phyloP scores from a whole-genome alignment of 2,113 vertebrate species.

The Zapus hudsonius region DNA sequence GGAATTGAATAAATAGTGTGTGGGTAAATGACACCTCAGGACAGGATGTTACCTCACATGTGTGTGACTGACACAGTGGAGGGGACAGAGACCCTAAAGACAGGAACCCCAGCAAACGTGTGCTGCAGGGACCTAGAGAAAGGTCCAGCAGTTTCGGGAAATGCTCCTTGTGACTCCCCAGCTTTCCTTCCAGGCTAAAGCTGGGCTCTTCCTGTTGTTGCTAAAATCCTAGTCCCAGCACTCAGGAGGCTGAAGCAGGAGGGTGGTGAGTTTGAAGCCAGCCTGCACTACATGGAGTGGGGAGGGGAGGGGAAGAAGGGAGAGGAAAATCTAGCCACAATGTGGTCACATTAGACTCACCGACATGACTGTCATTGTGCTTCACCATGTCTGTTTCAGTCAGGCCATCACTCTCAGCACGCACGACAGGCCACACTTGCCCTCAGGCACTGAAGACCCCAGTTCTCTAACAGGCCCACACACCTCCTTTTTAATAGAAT shows the following conservation, averaged over 20 bases:
- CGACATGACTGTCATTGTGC: too few species aligned
- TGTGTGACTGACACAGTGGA: not conserved
- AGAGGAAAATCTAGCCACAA: not conserved
- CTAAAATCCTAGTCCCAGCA: not conserved
- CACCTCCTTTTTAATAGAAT: not conserved
- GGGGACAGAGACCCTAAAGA: not conserved
- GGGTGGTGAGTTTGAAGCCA: not conserved
- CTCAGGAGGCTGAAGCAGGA: not conserved
- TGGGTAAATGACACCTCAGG: not conserved
- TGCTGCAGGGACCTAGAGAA: too few species aligned
- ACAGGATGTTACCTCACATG: not conserved
- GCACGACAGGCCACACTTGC: not conserved
- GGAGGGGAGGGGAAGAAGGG: too few species aligned
- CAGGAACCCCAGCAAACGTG: fast-evolving
- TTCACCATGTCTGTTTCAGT: not conserved
- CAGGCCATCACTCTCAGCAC: not conserved
- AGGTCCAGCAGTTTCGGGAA: fast-evolving
- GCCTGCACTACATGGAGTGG: not conserved
- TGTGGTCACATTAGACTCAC: not conserved
- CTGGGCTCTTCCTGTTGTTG: not conserved
- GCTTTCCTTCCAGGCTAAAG: not conserved
- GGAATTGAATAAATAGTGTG: not conserved
- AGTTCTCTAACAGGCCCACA: not conserved
- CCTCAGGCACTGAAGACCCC: too few species aligned
- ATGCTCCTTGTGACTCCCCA: not conserved